Evolutionary conservation across 2,797 vertebrate genomes (phyloP).

Genomic region (Hippocampus kuda): DNA sequence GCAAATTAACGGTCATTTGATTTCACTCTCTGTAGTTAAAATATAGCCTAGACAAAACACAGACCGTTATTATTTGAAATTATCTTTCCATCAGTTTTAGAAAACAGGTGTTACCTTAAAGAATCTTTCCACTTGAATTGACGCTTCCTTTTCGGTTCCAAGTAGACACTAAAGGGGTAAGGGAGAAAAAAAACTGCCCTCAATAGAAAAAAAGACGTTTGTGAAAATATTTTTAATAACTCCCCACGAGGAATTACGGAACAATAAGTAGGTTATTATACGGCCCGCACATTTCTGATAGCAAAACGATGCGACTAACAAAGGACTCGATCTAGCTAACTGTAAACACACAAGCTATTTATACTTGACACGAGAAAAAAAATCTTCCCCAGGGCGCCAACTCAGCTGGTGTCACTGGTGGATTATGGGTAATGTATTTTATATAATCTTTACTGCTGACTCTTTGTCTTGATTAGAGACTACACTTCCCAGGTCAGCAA

Average conservation of each 20-base stretch:
- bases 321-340: conserved; percentile 49
- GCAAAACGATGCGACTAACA: conserved; percentile 38
- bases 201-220: background rate
- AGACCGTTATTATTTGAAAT: background rate
- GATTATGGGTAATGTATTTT: conserved; percentile 57
- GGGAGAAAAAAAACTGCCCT: conserved; percentile 7
- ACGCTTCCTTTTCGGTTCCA: conserved; percentile 24
- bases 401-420: conserved; percentile 25
- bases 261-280: conserved; percentile 9
- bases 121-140: conserved; percentile 22
- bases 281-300: conserved; percentile 45
- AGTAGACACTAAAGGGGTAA: conserved; percentile 11
- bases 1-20: background rate
- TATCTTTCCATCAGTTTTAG: background rate
- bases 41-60: background rate
- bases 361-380: conserved; percentile 49
- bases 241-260: conserved; percentile 14
- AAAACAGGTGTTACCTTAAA: conserved; percentile 39
- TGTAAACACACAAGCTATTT: conserved; percentile 56
- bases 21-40: background rate
- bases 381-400: conserved; percentile 20
- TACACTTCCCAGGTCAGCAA: conserved; percentile 45
- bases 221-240: conserved; percentile 10
- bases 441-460: rapidly evolving
- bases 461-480: conserved; percentile 15